phyloP scores from a whole-genome alignment of 2,888 invertebrate genomes.

The Lymantria monacha region DNA sequence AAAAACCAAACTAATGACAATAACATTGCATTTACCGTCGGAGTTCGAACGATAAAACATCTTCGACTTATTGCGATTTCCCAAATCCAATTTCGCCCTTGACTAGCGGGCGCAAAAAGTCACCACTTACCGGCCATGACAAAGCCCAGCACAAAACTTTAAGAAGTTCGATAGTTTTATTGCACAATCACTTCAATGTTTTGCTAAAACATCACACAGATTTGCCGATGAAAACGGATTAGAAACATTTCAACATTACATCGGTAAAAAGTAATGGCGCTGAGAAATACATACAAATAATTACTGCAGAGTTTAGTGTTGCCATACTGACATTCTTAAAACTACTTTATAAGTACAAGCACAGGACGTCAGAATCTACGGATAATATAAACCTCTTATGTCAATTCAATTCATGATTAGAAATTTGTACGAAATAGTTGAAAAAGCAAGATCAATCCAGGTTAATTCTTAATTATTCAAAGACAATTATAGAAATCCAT shows the following conservation, averaged over 20 bases:
- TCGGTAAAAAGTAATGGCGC: conserved; percentile 82
- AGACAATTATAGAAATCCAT: too few relatives aligned
- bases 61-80: conserved; percentile 80
- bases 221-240: conserved; percentile 83
- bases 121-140: conserved; percentile 92
- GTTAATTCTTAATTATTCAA: too few relatives aligned
- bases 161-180: conserved; percentile 78
- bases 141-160: conserved; percentile 83
- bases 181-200: conserved; percentile 78
- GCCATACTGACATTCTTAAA: conserved; percentile 40
- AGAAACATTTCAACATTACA: conserved; percentile 82
- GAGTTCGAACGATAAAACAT: conserved; percentile 83
- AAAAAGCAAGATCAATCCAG: too few relatives aligned
- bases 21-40: conserved; percentile 83
- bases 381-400: too few relatives aligned
- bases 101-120: conserved; percentile 81
- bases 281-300: conserved; percentile 77
- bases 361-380: too few relatives aligned
- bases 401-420: too few relatives aligned
- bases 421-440: too few relatives aligned
- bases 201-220: conserved; percentile 81
- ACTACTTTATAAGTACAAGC: too few relatives aligned
- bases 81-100: conserved; percentile 82
- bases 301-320: conserved; percentile 74
- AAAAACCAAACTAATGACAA: conserved; percentile 79